phyloP scores from a whole-genome alignment of 2,797 vertebrate species.

The Melanotaenia trifasciata region DNA sequence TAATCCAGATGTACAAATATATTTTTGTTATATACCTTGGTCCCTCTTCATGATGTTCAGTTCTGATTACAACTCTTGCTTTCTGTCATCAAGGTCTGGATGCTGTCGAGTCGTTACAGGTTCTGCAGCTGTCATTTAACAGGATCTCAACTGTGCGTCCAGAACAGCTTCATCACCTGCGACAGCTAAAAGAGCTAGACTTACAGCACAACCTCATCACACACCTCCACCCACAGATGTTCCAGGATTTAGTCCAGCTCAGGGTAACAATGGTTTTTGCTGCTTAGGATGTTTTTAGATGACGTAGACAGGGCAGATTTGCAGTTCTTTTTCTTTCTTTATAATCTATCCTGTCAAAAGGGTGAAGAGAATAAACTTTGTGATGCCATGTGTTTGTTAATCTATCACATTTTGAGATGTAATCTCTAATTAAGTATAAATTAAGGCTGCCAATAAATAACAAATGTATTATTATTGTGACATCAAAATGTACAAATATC shows the following conservation, averaged over 20 bases:
- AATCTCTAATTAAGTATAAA: background rate
- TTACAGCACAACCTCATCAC: slow-evolving; percentile 87
- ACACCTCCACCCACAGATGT: slow-evolving; percentile 83
- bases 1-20: slow-evolving; percentile 12
- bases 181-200: slow-evolving; percentile 81
- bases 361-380: background rate
- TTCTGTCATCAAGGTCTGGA: slow-evolving; percentile 70
- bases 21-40: slow-evolving; percentile 10
- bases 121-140: slow-evolving; percentile 87
- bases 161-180: slow-evolving; percentile 82
- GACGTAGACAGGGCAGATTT: background rate
- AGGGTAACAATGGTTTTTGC: slow-evolving; percentile 75
- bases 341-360: background rate
- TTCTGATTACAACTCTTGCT: slow-evolving; percentile 31
- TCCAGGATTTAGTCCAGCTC: slow-evolving; percentile 84
- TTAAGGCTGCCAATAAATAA: no score
- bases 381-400: background rate
- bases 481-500: no score
- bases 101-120: slow-evolving; percentile 74
- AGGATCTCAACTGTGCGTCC: slow-evolving; percentile 77
- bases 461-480: no score
- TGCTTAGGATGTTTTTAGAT: background rate
- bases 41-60: slow-evolving; percentile 5
- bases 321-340: no score
- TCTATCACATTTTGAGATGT: background rate